Evolutionary conservation across 2,113 vertebrate species (phyloP).

Genomic region (Myrmecophaga tridactyla): DNA sequence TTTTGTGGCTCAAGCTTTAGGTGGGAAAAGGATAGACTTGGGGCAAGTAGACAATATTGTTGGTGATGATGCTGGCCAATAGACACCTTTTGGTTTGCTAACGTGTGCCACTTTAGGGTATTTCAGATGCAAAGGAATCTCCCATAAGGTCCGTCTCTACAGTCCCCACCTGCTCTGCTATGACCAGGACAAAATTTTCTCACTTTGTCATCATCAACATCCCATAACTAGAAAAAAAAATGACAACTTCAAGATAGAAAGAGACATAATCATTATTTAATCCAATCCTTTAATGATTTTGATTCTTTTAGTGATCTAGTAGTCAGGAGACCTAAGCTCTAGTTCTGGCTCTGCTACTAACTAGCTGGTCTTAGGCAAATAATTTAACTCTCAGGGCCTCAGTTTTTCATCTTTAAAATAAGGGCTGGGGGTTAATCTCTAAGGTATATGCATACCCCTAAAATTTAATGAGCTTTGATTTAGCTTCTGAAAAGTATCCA

Average conservation of each 20-base stretch:
- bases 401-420: not conserved
- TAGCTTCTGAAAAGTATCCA: not conserved
- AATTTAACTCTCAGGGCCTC: not conserved
- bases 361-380: not conserved
- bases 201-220: not conserved
- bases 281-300: not conserved
- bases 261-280: not conserved
- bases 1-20: not conserved
- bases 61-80: not conserved
- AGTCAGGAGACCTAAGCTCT: not conserved
- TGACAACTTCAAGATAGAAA: not conserved
- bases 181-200: not conserved
- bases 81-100: not conserved
- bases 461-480: conserved; percentile 29
- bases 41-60: not conserved
- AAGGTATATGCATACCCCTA: not conserved
- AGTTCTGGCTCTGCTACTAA: not conserved
- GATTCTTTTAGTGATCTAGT: not conserved
- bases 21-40: not conserved
- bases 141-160: not conserved
- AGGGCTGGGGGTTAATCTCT: not conserved
- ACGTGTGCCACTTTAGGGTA: not conserved
- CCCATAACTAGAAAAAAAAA: not conserved
- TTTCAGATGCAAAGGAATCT: not conserved
- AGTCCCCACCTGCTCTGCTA: not conserved